Base-by-base conservation (phyloP, 2,888 invertebrate genomes). In the Aquatica leii region DNA sequence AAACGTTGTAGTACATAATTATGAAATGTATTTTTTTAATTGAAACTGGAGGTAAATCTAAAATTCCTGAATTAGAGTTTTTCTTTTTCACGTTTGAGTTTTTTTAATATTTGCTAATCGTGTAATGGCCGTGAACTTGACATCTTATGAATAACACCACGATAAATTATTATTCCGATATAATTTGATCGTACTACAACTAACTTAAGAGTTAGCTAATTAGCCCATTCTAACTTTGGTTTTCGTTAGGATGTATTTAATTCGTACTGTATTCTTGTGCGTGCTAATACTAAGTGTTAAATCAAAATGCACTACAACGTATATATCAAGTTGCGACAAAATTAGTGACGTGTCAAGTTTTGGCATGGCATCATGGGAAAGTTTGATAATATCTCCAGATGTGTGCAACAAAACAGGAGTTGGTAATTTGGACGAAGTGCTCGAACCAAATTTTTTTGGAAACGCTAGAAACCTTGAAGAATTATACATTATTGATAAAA, bases 241-340 rank as follows among this genome's bases (percentile, higher is more conserved):
- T 14, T 43, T 17, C 1, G 46, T 46, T 11, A 20, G 18, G 9
- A 46, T 46, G 46, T 46, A 20, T 11, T 17, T 46, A 11, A 46
- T 17, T 9, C 8, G 18, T 4, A 18, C 6, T 6, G 1, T 46
- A 20, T 37, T 52, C 2, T n/a, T 52, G 37, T 12, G 20, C 24
- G n/a, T 15, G 34, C 12, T 50, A 11, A 31, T 46, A 5, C n/a
- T n/a, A 11, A 53, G 31, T 48, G 48, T 54, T 35, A 17, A 53
- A 9, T 50, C 40, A 18, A 63, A 54, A 20, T 63, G 66, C 8
- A 48, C 31, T 14, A 60, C 56, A 37, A 60, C 65, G 6, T 65
- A 50, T 46, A 62, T 62, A 52, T 65, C 62, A 49, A 51, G 59
- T 21, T 69, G 69, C 35, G 69, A 69, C 54, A 67, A 59, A 35